phyloP scores from a whole-genome alignment of 2,888 invertebrate species.

The Xanthia icteritia region DNA sequence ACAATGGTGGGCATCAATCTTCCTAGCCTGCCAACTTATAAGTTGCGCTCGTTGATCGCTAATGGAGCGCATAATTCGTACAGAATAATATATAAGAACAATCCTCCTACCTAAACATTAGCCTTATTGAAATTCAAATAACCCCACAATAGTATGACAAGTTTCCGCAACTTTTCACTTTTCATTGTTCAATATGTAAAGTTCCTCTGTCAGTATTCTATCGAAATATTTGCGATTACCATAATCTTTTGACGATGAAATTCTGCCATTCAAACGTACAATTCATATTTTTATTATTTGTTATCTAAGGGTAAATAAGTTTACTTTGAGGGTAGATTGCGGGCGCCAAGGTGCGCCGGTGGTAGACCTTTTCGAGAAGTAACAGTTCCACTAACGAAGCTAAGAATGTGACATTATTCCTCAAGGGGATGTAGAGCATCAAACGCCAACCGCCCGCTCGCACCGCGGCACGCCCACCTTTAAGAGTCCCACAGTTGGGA shows the following conservation, averaged over 20 bases:
- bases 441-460: constrained; percentile 76
- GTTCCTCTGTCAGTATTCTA: constrained; percentile 43
- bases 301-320: constrained; percentile 46
- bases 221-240: constrained; percentile 56
- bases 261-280: constrained; percentile 53
- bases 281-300: constrained; percentile 46
- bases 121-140: constrained; percentile 67
- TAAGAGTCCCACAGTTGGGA: constrained; percentile 84
- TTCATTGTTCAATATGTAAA: constrained; percentile 48
- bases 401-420: constrained; percentile 65
- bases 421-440: constrained; percentile 84
- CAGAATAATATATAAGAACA: constrained; percentile 51
- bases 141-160: constrained; percentile 45
- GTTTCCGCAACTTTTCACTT: constrained; percentile 53
- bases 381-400: constrained; percentile 38
- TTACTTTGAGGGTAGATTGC: constrained; percentile 28
- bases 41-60: constrained; percentile 59
- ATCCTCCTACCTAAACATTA: constrained; percentile 50
- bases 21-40: constrained; percentile 47
- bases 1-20: constrained; percentile 60
- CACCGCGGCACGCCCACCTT: constrained; percentile 84
- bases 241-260: constrained; percentile 56
- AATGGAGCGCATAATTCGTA: constrained; percentile 72
- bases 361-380: constrained; percentile 8
- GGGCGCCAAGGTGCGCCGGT: constrained; percentile 10